A percentile compares a stretch with the other conserved stretches of the same genome.
phyloP scores from a whole-genome alignment of 2,113 vertebrate genomes.

The Irena cyanogastra region DNA sequence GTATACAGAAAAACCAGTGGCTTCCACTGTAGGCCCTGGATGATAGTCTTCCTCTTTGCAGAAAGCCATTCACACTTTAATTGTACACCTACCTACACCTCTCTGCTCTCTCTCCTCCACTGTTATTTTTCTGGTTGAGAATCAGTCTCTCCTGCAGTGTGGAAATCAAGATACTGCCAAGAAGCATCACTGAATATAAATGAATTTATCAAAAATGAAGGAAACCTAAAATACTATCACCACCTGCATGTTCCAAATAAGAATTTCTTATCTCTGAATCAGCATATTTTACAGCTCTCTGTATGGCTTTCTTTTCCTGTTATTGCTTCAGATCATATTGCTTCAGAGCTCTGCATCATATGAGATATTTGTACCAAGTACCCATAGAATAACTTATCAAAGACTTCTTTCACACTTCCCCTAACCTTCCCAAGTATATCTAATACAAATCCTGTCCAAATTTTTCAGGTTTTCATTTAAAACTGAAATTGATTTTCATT shows the following conservation, averaged over 20 bases:
- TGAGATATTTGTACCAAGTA: neutral
- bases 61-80: neutral
- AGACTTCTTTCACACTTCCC: neutral
- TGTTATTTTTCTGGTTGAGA: neutral
- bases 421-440: neutral
- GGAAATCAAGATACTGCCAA: neutral
- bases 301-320: neutral
- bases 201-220: neutral
- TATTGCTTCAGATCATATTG: neutral
- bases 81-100: neutral
- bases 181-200: neutral
- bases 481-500: neutral
- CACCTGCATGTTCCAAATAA: neutral
- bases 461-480: neutral
- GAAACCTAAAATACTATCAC: neutral
- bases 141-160: neutral
- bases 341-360: neutral
- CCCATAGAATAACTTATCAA: neutral
- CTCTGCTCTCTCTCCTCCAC: neutral
- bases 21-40: neutral
- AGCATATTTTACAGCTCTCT: neutral
- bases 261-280: neutral
- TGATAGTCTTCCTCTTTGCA: neutral
- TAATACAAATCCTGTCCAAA: neutral
- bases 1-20: neutral